Percentiles rank a stretch among this genome's conserved stretches.
Conservation (phyloP, 2,797 vertebrate species). For the Carapus acus region DNA sequence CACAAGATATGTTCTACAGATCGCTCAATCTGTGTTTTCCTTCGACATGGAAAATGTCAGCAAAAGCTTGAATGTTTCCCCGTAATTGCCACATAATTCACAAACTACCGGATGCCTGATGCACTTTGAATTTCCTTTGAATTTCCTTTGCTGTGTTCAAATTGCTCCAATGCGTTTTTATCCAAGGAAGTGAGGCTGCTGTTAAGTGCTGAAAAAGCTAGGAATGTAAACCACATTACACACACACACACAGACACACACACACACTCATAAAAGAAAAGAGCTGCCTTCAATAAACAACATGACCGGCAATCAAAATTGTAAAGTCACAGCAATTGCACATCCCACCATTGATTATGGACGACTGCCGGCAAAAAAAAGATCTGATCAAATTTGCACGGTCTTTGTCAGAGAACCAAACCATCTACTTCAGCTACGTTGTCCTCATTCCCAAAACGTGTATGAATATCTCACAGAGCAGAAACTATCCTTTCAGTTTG, state of each 20-base stretch:
- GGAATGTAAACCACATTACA: no score
- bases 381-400: slow-evolving; percentile 9
- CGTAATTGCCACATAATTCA: no score
- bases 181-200: no score
- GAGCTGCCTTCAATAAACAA: not conserved
- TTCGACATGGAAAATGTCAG: no score
- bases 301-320: slow-evolving; percentile 2
- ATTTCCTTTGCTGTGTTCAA: no score
- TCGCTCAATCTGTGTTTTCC: no score
- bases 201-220: no score
- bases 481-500: slow-evolving; percentile 60
- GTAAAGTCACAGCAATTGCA: not conserved
- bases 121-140: no score
- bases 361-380: slow-evolving; percentile 6
- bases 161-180: slow-evolving; percentile 24
- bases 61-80: no score
- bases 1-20: no score
- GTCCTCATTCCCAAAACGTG: slow-evolving; percentile 30
- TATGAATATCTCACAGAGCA: slow-evolving; percentile 51
- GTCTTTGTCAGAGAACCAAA: slow-evolving; percentile 26
- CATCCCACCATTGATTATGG: slow-evolving; percentile 1
- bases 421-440: slow-evolving; percentile 37
- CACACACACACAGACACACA: no score
- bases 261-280: not conserved
- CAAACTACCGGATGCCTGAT: no score